phyloP scores from a whole-genome alignment of 2,888 invertebrate genomes.

The Podotricha telesiphe region DNA sequence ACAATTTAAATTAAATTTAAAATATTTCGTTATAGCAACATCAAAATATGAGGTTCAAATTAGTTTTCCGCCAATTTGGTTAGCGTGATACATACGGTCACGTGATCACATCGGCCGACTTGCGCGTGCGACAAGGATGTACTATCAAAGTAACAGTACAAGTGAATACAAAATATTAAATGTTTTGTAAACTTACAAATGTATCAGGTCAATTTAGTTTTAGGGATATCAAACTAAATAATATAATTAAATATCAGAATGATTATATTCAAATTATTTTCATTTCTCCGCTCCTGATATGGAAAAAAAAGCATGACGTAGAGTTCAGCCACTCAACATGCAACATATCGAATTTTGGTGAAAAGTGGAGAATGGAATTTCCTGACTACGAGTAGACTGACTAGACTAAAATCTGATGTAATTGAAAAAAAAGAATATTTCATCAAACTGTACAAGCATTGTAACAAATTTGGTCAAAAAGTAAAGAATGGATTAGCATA shows the following conservation, averaged over 20 bases:
- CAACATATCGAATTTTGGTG: too few relatives aligned
- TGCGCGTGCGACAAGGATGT: slow-evolving; percentile 2
- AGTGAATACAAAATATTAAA: not conserved
- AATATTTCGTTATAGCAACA: slow-evolving; percentile 23
- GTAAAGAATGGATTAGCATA: too few relatives aligned
- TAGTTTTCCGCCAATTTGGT: slow-evolving; percentile 14
- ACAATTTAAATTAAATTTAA: not conserved
- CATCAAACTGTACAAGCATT: too few relatives aligned
- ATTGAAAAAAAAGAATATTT: too few relatives aligned
- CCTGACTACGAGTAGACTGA: too few relatives aligned
- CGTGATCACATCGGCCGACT: slow-evolving; percentile 16
- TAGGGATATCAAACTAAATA: not conserved
- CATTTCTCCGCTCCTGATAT: too few relatives aligned
- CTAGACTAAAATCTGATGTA: too few relatives aligned
- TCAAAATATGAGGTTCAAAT: slow-evolving; percentile 6
- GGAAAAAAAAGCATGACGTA: too few relatives aligned
- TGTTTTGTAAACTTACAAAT: slow-evolving; percentile 15
- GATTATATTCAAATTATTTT: too few relatives aligned
- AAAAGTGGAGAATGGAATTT: too few relatives aligned
- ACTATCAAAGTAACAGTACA: not conserved
- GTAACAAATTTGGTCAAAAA: too few relatives aligned
- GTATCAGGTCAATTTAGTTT: not conserved
- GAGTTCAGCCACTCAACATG: too few relatives aligned
- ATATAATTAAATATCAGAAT: not conserved
- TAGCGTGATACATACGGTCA: slow-evolving; percentile 5